Evolutionary conservation across 2,113 vertebrate species (phyloP).

Genomic region (Thomomys bottae): DNA sequence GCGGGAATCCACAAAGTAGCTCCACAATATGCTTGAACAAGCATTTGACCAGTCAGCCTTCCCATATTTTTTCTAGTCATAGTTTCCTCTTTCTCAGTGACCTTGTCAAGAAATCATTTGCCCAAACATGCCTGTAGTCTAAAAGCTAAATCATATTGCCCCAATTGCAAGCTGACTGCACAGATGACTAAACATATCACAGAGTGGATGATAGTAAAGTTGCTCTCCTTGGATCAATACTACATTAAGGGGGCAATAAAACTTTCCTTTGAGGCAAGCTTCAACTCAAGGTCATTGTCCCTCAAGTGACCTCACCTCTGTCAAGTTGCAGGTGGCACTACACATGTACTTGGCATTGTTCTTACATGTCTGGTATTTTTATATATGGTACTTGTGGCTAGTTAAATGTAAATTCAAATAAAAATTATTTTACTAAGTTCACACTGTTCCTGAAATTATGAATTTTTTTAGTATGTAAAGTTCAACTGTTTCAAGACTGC

Average conservation of each 20-base stretch:
- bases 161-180: not conserved
- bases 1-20: not conserved
- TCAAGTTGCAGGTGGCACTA: not conserved
- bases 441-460: not conserved
- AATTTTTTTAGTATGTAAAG: not conserved
- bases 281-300: not conserved
- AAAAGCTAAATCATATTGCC: not conserved
- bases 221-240: not conserved
- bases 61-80: slow-evolving; percentile 37
- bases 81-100: not conserved
- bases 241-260: not conserved
- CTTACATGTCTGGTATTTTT: not conserved
- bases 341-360: not conserved
- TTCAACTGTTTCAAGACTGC: not conserved
- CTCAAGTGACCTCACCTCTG: not conserved
- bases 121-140: not conserved
- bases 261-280: not conserved
- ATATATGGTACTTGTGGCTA: not conserved
- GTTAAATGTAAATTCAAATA: slow-evolving; percentile 37
- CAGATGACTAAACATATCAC: not conserved
- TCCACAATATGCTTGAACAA: not conserved
- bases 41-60: not conserved
- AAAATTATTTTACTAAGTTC: slow-evolving; percentile 7
- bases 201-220: not conserved
- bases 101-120: slow-evolving; percentile 15